Percentiles rank a stretch among this genome's conserved stretches.
Conservation (phyloP, 2,888 invertebrate species). For the Eilema caniola region DNA sequence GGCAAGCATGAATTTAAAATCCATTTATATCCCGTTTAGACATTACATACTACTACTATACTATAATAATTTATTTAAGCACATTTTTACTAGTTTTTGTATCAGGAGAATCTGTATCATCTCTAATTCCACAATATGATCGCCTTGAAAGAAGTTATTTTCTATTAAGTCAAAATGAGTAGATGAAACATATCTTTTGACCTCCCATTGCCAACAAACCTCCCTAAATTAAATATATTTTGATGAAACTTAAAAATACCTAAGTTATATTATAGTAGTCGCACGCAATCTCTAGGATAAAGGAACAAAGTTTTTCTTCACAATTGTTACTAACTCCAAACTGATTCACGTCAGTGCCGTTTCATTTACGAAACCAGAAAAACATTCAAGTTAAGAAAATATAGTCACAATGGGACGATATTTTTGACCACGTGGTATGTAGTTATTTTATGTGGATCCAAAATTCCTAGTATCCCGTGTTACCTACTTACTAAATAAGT, state of each 20-base stretch:
- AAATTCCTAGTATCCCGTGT: constrained; percentile 44
- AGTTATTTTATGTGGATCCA: constrained; percentile 21
- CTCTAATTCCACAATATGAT: neutral
- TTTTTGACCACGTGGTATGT: neutral
- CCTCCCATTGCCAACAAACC: neutral
- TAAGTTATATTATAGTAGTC: neutral
- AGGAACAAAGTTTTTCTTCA: neutral
- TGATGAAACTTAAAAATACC: neutral
- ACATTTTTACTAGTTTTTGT: neutral
- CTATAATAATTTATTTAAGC: neutral
- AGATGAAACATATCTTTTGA: neutral
- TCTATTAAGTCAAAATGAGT: neutral
- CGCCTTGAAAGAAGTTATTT: neutral
- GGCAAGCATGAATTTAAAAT: neutral
- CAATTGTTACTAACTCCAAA: neutral
- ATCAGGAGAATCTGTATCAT: neutral
- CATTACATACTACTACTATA: neutral
- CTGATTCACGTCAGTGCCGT: neutral
- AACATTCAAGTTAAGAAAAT: neutral
- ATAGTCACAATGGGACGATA: neutral
- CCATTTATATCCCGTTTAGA: neutral
- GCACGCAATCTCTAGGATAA: neutral
- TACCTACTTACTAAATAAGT: constrained; percentile 53
- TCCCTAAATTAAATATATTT: neutral
- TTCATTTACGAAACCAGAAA: neutral